Percentiles rank a stretch among this genome's conserved stretches.
These are phyloP conservation scores for Melanotaenia nigrans DNA, from an alignment of 2,797 vertebrate genomes.

Conservation along the genomic window DNA sequence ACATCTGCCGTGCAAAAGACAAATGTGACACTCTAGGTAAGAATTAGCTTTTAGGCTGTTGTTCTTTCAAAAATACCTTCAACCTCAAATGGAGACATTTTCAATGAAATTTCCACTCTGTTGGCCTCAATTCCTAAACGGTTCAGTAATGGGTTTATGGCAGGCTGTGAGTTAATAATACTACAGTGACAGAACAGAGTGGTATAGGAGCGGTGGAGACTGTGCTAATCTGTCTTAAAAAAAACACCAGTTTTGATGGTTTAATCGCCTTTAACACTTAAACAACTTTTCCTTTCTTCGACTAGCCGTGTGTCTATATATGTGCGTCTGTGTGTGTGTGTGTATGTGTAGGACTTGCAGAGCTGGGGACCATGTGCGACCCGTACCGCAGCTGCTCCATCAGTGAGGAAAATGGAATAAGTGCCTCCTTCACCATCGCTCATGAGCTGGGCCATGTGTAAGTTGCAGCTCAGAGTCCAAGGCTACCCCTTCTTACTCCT, in stretches of 20 bases:
- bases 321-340: not conserved
- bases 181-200: slow-evolving; percentile 67
- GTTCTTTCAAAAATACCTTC: slow-evolving; percentile 17
- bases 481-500: slow-evolving; percentile 1
- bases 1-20: slow-evolving; percentile 95
- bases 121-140: slow-evolving; percentile 48
- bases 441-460: slow-evolving; percentile 98
- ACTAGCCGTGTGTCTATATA: slow-evolving; percentile 39
- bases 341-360: slow-evolving; percentile 88
- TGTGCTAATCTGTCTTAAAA: slow-evolving; percentile 64
- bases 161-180: slow-evolving; percentile 69
- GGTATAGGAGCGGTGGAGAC: slow-evolving; percentile 52
- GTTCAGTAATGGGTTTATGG: slow-evolving; percentile 64
- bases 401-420: slow-evolving; percentile 97
- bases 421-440: slow-evolving; percentile 95
- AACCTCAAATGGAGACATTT: slow-evolving; percentile 14
- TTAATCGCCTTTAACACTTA: slow-evolving; percentile 65
- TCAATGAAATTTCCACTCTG: slow-evolving; percentile 48
- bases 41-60: slow-evolving; percentile 48
- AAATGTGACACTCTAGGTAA: slow-evolving; percentile 98
- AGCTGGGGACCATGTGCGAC: slow-evolving; percentile 97
- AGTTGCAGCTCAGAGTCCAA: slow-evolving; percentile 77
- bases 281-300: slow-evolving; percentile 26
- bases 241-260: slow-evolving; percentile 63
- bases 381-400: slow-evolving; percentile 94